Conservation (phyloP, 1,140 invertebrate genomes). For the Leptinotarsa undecemlineata region DNA sequence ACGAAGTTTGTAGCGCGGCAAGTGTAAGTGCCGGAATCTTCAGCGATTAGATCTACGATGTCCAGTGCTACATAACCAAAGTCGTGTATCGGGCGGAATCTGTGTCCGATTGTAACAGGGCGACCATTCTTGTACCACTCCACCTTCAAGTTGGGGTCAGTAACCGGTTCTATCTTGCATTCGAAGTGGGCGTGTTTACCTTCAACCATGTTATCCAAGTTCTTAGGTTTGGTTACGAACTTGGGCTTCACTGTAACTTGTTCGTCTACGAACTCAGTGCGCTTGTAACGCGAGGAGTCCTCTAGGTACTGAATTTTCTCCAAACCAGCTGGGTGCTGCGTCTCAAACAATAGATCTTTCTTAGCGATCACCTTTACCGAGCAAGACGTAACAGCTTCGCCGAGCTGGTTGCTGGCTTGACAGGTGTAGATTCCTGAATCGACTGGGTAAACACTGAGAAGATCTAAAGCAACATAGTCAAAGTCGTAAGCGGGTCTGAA, state of each 20-base stretch:
- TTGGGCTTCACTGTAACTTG: conserved; percentile 78
- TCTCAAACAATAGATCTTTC: conserved; percentile 81
- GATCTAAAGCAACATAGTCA: conserved; percentile 94
- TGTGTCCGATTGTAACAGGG: conserved; percentile 84
- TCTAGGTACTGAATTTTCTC: conserved; percentile 91
- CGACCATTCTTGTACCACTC: conserved; percentile 93
- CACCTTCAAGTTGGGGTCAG: conserved; percentile 89
- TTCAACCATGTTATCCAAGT: conserved; percentile 82
- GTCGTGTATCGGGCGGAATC: conserved; percentile 93
- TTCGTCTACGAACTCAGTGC: conserved; percentile 81
- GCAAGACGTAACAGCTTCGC: conserved; percentile 92
- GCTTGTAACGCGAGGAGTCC: conserved; percentile 83
- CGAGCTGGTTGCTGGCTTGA: conserved; percentile 86
- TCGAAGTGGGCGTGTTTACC: conserved; percentile 96
- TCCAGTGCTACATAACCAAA: conserved; percentile 94
- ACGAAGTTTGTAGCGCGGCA: conserved; percentile 88
- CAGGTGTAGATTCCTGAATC: conserved; percentile 97
- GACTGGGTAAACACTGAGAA: conserved; percentile 93
- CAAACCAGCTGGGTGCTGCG: conserved; percentile 83
- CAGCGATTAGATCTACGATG: conserved; percentile 87
- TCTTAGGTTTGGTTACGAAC: conserved; percentile 86
- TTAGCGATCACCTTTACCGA: conserved; percentile 86
- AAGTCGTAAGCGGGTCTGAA: conserved; percentile 97
- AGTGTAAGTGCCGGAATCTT: conserved; percentile 93
- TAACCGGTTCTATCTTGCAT: conserved; percentile 95